phyloP scores from a whole-genome alignment of 1,140 invertebrate species.

The Ruditapes philippinarum region DNA sequence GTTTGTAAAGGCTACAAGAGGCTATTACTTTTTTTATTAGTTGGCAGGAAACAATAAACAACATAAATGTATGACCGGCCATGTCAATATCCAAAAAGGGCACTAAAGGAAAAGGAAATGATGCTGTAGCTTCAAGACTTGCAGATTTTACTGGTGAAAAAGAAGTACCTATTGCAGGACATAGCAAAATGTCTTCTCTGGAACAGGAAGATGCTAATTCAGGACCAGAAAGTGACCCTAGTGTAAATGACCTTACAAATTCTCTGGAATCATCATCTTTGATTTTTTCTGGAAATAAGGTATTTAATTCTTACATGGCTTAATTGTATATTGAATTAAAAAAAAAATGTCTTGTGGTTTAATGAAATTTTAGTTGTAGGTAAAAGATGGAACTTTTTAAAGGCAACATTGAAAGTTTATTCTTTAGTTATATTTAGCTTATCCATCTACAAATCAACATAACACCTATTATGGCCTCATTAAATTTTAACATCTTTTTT shows the following conservation, averaged over 20 bases:
- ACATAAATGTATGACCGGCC: constrained; percentile 47
- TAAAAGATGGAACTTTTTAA: too few relatives aligned
- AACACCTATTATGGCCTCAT: too few relatives aligned
- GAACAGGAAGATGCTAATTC: constrained; percentile 66
- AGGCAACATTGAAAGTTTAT: too few relatives aligned
- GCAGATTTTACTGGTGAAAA: constrained; percentile 66
- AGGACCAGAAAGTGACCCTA: constrained; percentile 55
- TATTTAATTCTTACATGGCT: too few relatives aligned
- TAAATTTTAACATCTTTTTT: too few relatives aligned
- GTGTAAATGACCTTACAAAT: constrained; percentile 46
- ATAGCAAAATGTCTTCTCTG: constrained; percentile 63
- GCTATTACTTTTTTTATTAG: too few relatives aligned
- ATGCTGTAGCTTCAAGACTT: constrained; percentile 67
- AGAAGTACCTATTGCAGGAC: constrained; percentile 57
- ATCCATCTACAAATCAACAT: too few relatives aligned
- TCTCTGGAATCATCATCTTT: constrained; percentile 50
- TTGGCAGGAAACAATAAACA: constrained; percentile 9
- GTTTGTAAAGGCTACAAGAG: background rate
- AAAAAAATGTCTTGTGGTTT: too few relatives aligned
- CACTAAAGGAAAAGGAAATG: constrained; percentile 65
- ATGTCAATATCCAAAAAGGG: constrained; percentile 67
- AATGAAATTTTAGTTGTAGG: too few relatives aligned
- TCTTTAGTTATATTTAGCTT: too few relatives aligned
- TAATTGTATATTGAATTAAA: too few relatives aligned
- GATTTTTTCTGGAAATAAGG: background rate